Conservation (phyloP, 2,888 invertebrate genomes). For the Hesperia comma region DNA sequence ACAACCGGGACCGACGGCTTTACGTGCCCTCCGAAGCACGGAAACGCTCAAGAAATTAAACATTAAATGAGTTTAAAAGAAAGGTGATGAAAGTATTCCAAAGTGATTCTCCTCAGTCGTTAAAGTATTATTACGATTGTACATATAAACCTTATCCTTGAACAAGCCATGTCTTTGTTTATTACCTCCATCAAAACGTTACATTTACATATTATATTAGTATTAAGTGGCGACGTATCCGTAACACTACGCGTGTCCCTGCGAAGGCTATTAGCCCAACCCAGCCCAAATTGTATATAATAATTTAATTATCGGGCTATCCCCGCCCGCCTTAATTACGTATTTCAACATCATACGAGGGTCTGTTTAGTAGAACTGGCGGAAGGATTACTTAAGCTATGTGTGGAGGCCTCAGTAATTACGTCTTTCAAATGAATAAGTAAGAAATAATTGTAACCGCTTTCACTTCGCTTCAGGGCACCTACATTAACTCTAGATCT, state of each 20-base stretch:
- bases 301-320: slow-evolving; percentile 34
- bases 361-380: slow-evolving; percentile 15
- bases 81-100: too few relatives aligned
- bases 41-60: too few relatives aligned
- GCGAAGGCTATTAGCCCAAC: slow-evolving; percentile 14
- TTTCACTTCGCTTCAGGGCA: too few relatives aligned
- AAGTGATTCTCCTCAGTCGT: not conserved
- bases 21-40: too few relatives aligned
- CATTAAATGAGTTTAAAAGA: too few relatives aligned
- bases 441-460: too few relatives aligned
- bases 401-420: too few relatives aligned
- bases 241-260: slow-evolving; percentile 19
- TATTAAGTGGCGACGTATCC: slow-evolving; percentile 12
- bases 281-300: slow-evolving; percentile 34
- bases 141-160: not conserved
- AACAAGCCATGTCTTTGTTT: not conserved
- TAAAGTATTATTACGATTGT: not conserved
- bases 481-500: too few relatives aligned
- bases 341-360: slow-evolving; percentile 21
- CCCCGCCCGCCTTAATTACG: slow-evolving; percentile 19
- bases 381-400: slow-evolving; percentile 2
- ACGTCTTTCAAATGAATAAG: too few relatives aligned
- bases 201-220: slow-evolving; percentile 4
- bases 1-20: too few relatives aligned
- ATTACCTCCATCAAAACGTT: slow-evolving; percentile 6